Base-by-base conservation (phyloP, 2,797 vertebrate species). In the Rhynchonycteris naso region DNA sequence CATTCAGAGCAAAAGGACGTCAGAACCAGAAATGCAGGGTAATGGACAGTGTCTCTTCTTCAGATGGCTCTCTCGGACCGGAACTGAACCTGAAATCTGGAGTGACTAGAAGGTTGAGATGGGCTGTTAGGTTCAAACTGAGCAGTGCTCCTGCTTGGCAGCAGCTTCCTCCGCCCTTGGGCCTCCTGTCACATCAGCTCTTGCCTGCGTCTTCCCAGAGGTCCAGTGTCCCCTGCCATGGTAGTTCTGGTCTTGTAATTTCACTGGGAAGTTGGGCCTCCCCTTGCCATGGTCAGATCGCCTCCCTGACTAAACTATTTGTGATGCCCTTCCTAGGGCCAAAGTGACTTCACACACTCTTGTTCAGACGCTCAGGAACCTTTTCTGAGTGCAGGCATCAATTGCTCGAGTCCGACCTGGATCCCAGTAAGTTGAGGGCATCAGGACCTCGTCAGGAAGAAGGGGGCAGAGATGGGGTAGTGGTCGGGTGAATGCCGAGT, bases 81-180 rank as follows among this genome's bases (percentile, higher is more conserved):
- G 14, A 84, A 18, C 43, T 63, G 86, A 91, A 63, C 76, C 63
- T 91, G 80, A 89, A 82, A 76, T 80, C 35, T 63, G 28, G 18
- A 82, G 7, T 19, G 30, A 81, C 30, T 35, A 61, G 30, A 79
- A 93, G 43, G 65, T 83, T 59, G 30, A 71, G 66, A 76, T 14
- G n/a, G 43, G 21, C 21, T 86, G 33, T 10, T 50, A 56, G 28
- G 14, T 65, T 66, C 54, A 59, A 80, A 75, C 18, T n/a, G 50
- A 30, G 68, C 66, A 47, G 59, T 30, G 6, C 43, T 16, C 30
- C 24, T 79, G 19, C 6, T 52, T 26, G 76, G 26, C 16, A 7
- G 54, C 50, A 76, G 82, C 28, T 72, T 24, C 84, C 24, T 13
- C 33, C 18, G 38, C 61, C 33, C 19, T 30, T 16, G 6, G 15